These are phyloP conservation scores for Dicrurus megarhynchus DNA, from an alignment of 2,113 vertebrate genomes.

Conservation along the genomic window DNA sequence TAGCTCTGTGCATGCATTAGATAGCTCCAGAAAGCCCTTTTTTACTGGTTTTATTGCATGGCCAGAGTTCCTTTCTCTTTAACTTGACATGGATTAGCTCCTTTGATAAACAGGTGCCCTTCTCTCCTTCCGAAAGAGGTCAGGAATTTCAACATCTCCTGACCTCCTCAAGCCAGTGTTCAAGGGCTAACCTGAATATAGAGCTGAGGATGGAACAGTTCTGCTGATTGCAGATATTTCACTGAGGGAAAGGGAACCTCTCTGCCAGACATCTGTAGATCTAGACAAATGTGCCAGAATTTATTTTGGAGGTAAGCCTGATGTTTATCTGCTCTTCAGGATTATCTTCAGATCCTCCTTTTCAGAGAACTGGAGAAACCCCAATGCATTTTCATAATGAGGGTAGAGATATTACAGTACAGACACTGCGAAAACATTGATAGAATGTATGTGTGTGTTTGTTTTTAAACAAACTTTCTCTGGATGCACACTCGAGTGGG, in stretches of 20 bases:
- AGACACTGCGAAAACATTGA: neutral
- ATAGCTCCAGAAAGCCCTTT: neutral
- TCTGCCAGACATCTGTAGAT: neutral
- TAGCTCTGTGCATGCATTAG: neutral
- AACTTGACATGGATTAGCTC: neutral
- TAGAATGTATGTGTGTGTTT: neutral
- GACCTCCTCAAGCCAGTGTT: neutral
- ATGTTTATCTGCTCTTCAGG: neutral
- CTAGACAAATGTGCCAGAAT: neutral
- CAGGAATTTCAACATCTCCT: neutral
- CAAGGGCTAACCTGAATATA: neutral
- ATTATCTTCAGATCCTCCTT: neutral
- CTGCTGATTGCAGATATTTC: neutral
- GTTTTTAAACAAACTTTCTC: neutral
- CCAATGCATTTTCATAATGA: neutral
- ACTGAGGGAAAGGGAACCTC: neutral
- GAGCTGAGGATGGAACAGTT: neutral
- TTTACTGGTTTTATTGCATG: neutral
- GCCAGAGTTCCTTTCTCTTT: neutral
- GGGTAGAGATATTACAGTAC: neutral
- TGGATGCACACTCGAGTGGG: rapidly evolving
- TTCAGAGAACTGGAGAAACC: neutral
- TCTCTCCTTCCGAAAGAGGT: neutral
- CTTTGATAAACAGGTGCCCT: neutral
- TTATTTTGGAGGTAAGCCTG: neutral